Percentiles rank a stretch among this genome's conserved stretches.
These are phyloP conservation scores for Cyanoderma ruficeps DNA, from an alignment of 2,113 vertebrate genomes.

Conservation along the genomic window DNA sequence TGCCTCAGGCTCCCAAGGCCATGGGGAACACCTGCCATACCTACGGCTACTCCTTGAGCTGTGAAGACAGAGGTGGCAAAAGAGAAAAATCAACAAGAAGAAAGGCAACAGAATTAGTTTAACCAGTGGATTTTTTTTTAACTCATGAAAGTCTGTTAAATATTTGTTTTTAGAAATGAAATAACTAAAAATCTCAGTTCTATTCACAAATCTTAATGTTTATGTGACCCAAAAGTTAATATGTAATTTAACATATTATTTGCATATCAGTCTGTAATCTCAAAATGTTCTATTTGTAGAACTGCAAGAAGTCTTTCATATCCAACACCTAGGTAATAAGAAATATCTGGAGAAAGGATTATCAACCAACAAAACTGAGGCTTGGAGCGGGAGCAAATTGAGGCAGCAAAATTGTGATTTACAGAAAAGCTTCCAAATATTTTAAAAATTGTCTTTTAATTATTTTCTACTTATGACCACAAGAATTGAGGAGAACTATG, in stretches of 20 bases:
- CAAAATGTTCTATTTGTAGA: background rate
- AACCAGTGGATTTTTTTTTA: background rate
- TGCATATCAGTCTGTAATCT: background rate
- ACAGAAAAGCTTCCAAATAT: background rate
- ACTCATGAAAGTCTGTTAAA: background rate
- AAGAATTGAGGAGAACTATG: background rate
- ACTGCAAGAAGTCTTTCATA: background rate
- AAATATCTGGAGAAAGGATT: background rate
- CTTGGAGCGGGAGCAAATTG: background rate
- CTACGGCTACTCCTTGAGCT: background rate
- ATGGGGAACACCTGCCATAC: background rate
- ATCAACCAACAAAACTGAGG: background rate
- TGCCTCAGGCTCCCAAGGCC: constrained; percentile 8
- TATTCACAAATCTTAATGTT: background rate
- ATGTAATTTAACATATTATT: background rate
- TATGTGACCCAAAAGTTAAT: background rate
- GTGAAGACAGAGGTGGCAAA: background rate
- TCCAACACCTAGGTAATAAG: background rate
- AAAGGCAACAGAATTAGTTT: background rate
- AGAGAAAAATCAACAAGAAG: background rate
- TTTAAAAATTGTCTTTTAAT: background rate
- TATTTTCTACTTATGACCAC: background rate
- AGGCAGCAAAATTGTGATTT: background rate
- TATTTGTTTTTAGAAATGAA: background rate
- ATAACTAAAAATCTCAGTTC: background rate